Evolutionary conservation across 2,113 vertebrate species (phyloP).

Genomic region (Etheostoma cragini): DNA sequence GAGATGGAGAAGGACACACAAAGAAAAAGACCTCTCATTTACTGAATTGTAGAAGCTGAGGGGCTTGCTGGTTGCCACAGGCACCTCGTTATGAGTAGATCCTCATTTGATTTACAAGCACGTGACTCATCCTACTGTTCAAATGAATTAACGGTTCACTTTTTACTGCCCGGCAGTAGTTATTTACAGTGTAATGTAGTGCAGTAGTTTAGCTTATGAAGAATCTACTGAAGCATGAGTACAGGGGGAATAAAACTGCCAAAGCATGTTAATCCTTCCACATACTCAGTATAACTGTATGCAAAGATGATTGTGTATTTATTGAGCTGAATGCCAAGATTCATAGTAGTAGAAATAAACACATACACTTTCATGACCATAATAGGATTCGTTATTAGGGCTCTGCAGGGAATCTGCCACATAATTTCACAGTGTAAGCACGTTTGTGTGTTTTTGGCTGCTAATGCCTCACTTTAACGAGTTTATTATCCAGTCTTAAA

Average conservation of each 20-base stretch:
- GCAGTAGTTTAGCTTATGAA: not conserved
- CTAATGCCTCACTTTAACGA: slow-evolving; percentile 15
- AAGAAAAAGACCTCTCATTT: slow-evolving; percentile 64
- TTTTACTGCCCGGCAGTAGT: slow-evolving; percentile 12
- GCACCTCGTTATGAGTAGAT: slow-evolving; percentile 49
- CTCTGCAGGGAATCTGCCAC: slow-evolving; percentile 22
- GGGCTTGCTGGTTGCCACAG: slow-evolving; percentile 45
- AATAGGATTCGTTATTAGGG: slow-evolving; percentile 46
- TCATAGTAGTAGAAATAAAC: not conserved
- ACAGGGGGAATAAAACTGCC: slow-evolving; percentile 13
- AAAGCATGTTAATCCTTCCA: not conserved
- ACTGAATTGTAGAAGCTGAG: slow-evolving; percentile 51
- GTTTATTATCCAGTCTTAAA: slow-evolving; percentile 24
- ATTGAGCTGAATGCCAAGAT: slow-evolving; percentile 10
- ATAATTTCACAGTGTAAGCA: slow-evolving; percentile 9
- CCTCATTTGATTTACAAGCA: slow-evolving; percentile 40
- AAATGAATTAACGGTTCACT: slow-evolving; percentile 24
- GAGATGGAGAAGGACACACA: slow-evolving; percentile 53
- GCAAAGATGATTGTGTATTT: slow-evolving; percentile 30
- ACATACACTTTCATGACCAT: slow-evolving; percentile 32
- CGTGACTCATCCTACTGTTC: slow-evolving; percentile 23
- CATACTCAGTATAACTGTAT: slow-evolving; percentile 8
- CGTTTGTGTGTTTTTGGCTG: slow-evolving; percentile 15
- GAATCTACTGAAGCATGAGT: not conserved
- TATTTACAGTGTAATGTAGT: not conserved